Conservation (phyloP, 2,888 invertebrate genomes). For the Acanthopleura granulata region DNA sequence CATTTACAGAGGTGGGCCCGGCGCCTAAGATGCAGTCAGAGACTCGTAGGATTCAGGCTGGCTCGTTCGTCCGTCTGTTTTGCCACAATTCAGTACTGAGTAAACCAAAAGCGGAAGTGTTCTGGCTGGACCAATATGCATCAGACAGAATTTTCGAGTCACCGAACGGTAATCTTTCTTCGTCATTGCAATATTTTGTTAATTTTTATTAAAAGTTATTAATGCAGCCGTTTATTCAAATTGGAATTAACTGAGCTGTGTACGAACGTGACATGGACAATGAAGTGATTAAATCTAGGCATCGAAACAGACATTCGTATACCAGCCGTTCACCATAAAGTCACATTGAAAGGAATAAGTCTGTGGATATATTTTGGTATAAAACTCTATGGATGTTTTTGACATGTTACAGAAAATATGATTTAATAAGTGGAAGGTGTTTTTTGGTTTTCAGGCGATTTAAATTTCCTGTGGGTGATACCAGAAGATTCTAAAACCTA, state of each 20-base stretch:
- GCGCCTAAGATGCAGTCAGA: not conserved
- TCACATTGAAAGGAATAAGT: no score
- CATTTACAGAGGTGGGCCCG: not conserved
- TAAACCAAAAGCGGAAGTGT: not conserved
- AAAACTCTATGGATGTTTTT: no score
- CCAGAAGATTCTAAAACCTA: constrained; percentile 12
- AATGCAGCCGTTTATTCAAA: no score
- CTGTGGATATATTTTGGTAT: no score
- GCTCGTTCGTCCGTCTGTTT: constrained; percentile 5
- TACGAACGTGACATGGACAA: no score
- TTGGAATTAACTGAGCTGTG: no score
- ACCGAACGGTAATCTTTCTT: constrained; percentile 4
- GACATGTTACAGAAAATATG: no score
- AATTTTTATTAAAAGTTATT: no score
- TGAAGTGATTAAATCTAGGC: no score
- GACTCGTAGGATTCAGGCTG: not conserved
- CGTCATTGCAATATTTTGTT: no score
- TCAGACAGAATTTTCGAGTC: constrained; percentile 11
- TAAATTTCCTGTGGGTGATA: constrained; percentile 15
- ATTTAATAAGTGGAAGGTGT: not conserved
- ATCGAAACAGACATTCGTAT: no score
- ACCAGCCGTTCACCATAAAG: no score
- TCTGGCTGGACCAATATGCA: not conserved
- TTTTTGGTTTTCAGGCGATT: not conserved
- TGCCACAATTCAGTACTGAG: not conserved